A percentile compares a stretch with the other conserved stretches of the same genome.
These are phyloP conservation scores for Monochamus saltuarius DNA, from an alignment of 1,140 invertebrate species.

Conservation along the genomic window DNA sequence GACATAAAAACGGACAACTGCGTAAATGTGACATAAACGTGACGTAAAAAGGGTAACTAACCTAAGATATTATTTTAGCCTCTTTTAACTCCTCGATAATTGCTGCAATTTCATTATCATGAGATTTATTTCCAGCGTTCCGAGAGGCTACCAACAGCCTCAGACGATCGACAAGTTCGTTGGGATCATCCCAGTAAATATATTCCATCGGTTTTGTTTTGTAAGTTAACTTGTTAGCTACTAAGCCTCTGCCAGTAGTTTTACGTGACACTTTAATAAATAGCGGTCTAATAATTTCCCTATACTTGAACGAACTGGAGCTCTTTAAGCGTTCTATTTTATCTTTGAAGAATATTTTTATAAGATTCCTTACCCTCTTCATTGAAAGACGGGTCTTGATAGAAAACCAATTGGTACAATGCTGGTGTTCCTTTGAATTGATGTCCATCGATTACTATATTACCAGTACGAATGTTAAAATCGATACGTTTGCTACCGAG, in stretches of 20 bases:
- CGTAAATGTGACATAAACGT: no score
- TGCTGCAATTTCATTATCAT: constrained; percentile 27
- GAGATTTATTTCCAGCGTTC: constrained; percentile 7
- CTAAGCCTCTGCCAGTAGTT: background rate
- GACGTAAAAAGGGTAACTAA: no score
- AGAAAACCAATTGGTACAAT: constrained; percentile 35
- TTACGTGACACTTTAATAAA: constrained; percentile 6
- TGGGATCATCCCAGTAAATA: constrained; percentile 14
- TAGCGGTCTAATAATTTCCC: constrained; percentile 26
- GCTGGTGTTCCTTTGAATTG: constrained; percentile 20
- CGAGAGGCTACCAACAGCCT: constrained; percentile 5
- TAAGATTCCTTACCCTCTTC: constrained; percentile 33
- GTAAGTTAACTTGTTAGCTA: background rate
- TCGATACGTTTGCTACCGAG: background rate
- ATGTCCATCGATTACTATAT: background rate
- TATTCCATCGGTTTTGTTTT: constrained; percentile 17
- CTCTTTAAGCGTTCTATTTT: constrained; percentile 27
- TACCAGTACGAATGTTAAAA: constrained; percentile 9
- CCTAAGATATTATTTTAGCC: constrained; percentile 20
- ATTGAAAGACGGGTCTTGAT: constrained; percentile 29
- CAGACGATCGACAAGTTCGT: constrained; percentile 12
- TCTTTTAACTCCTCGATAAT: constrained; percentile 47
- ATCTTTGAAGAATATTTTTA: constrained; percentile 34
- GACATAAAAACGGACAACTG: no score
- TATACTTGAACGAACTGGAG: constrained; percentile 25